Percentiles rank a stretch among this genome's conserved stretches.
Evolutionary conservation across 2,888 invertebrate genomes (phyloP).

Genomic region (Gerris lacustris): DNA sequence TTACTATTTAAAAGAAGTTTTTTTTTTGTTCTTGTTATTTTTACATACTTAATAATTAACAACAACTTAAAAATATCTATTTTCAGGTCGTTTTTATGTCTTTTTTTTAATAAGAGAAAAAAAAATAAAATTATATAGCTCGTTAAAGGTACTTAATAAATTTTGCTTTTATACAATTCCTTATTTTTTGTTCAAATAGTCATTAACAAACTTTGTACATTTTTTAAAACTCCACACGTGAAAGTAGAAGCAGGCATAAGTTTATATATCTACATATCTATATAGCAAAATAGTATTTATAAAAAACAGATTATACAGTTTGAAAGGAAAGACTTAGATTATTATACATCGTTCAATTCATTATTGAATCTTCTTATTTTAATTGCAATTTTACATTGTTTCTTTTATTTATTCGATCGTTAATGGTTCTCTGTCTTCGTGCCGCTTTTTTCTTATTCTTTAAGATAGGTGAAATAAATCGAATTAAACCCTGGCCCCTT

Average conservation of each 20-base stretch:
- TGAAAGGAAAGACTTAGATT: constrained; percentile 11
- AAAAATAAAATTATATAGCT: too few relatives aligned
- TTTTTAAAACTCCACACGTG: constrained; percentile 11
- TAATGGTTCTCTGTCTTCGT: neutral
- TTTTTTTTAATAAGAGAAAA: too few relatives aligned
- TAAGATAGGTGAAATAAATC: neutral
- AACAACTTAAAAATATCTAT: too few relatives aligned
- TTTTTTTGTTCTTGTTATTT: too few relatives aligned
- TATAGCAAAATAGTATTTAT: constrained; percentile 9
- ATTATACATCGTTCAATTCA: neutral
- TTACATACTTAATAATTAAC: too few relatives aligned
- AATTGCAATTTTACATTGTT: neutral
- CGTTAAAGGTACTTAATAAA: neutral
- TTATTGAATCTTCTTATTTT: neutral
- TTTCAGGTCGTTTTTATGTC: too few relatives aligned
- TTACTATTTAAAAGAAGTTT: neutral
- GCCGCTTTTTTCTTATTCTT: neutral
- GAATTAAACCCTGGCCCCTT: neutral
- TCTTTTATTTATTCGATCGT: too few relatives aligned
- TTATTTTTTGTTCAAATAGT: neutral
- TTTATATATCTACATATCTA: constrained; percentile 14
- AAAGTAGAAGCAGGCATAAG: neutral
- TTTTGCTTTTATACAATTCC: neutral
- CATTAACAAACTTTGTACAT: neutral
- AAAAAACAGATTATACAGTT: constrained; percentile 8